Evolutionary conservation across 1,140 invertebrate species (phyloP).

Genomic region (Drosophila eugracilis): DNA sequence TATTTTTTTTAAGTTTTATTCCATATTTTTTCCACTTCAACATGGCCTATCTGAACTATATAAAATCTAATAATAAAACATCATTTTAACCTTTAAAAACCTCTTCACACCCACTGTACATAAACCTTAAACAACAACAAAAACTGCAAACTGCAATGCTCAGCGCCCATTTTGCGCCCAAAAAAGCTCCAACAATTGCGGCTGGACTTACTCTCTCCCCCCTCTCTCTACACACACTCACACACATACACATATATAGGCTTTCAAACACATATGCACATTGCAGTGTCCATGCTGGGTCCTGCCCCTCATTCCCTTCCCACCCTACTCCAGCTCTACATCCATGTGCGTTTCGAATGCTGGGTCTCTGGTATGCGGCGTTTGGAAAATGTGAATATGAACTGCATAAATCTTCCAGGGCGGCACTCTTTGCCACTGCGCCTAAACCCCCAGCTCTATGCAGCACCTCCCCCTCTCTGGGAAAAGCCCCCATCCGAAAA

Average conservation of each 20-base stretch:
- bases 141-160: conserved; percentile 68
- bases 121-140: conserved; percentile 23
- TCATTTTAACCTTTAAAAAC: background rate
- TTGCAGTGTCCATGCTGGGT: conserved; percentile 47
- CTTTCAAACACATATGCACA: conserved; percentile 45
- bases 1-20: too few relatives aligned
- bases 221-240: conserved; percentile 7
- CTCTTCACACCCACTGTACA: conserved; percentile 48
- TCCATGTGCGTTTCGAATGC: conserved; percentile 65
- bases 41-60: too few relatives aligned
- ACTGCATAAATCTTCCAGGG: conserved; percentile 84
- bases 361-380: conserved; percentile 79
- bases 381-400: conserved; percentile 85
- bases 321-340: background rate
- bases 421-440: conserved; percentile 77
- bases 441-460: conserved; percentile 46
- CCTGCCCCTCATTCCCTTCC: conserved; percentile 11
- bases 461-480: background rate
- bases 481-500: conserved; percentile 4
- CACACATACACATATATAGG: conserved; percentile 19
- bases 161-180: conserved; percentile 65
- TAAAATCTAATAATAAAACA: background rate
- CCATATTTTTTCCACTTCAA: too few relatives aligned
- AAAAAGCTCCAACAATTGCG: conserved; percentile 80
- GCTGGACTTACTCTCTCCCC: conserved; percentile 47